Evolutionary conservation across 2,888 invertebrate genomes (phyloP).

Genomic region (Ophion obscuratus): DNA sequence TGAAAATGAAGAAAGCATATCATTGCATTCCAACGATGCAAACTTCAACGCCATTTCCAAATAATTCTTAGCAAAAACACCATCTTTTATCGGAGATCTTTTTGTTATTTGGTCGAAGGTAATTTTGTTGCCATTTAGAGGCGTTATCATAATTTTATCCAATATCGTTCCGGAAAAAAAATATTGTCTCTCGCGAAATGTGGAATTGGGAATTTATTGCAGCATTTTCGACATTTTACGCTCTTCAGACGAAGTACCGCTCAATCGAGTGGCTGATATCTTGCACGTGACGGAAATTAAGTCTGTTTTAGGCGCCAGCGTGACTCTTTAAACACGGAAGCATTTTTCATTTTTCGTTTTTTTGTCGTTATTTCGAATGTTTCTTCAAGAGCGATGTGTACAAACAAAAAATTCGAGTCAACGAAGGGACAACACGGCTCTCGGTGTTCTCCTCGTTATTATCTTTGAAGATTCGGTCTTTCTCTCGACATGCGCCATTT

Average conservation of each 20-base stretch:
- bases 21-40: too few relatives aligned
- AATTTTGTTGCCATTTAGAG: too few relatives aligned
- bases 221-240: background rate
- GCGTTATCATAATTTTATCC: too few relatives aligned
- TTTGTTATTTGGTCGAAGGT: too few relatives aligned
- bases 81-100: too few relatives aligned
- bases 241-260: background rate
- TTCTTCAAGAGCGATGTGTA: conserved; percentile 22
- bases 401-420: conserved; percentile 48
- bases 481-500: conserved; percentile 77
- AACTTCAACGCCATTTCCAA: too few relatives aligned
- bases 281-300: conserved; percentile 25
- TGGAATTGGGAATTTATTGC: too few relatives aligned
- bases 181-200: background rate
- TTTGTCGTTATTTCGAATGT: conserved; percentile 39
- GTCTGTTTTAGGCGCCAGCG: conserved; percentile 59
- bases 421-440: conserved; percentile 54
- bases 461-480: conserved; percentile 68
- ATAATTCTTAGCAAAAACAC: too few relatives aligned
- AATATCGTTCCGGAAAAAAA: background rate
- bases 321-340: conserved; percentile 64
- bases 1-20: too few relatives aligned
- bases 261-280: conserved; percentile 3
- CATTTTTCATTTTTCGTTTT: conserved; percentile 23
- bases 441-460: conserved; percentile 56